A percentile compares a stretch with the other conserved stretches of the same genome.
These are phyloP conservation scores for Hypocryptadius cinnamomeus DNA, from an alignment of 2,113 vertebrate species.

Conservation along the genomic window DNA sequence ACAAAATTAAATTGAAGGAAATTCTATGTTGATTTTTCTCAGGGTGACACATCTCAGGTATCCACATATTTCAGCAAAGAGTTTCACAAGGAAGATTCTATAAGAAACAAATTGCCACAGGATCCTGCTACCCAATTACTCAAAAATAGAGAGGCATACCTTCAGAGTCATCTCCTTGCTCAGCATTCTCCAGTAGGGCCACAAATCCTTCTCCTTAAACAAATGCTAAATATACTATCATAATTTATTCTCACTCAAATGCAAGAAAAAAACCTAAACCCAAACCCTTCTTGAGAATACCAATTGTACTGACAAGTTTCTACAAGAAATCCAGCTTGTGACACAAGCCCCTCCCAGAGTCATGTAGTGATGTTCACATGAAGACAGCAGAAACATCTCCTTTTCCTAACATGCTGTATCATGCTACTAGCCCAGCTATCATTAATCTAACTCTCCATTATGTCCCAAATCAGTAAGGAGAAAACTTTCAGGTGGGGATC, in stretches of 20 bases:
- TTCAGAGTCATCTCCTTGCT: neutral
- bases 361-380: neutral
- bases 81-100: neutral
- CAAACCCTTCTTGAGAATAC: neutral
- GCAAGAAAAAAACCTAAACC: neutral
- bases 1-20: constrained; percentile 34
- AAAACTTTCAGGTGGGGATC: neutral
- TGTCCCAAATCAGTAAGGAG: neutral
- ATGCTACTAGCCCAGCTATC: neutral
- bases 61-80: neutral
- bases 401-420: neutral
- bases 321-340: neutral
- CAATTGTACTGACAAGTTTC: neutral
- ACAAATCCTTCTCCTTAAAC: neutral
- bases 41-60: neutral
- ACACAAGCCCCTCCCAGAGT: neutral
- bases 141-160: neutral
- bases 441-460: neutral
- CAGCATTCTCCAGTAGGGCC: neutral
- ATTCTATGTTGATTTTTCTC: neutral
- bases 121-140: constrained; percentile 19
- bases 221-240: neutral
- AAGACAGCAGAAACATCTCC: neutral
- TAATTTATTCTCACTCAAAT: neutral
- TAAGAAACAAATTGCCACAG: constrained; percentile 11